phyloP scores from a whole-genome alignment of 1,140 invertebrate genomes.

The Procambarus virginalis region DNA sequence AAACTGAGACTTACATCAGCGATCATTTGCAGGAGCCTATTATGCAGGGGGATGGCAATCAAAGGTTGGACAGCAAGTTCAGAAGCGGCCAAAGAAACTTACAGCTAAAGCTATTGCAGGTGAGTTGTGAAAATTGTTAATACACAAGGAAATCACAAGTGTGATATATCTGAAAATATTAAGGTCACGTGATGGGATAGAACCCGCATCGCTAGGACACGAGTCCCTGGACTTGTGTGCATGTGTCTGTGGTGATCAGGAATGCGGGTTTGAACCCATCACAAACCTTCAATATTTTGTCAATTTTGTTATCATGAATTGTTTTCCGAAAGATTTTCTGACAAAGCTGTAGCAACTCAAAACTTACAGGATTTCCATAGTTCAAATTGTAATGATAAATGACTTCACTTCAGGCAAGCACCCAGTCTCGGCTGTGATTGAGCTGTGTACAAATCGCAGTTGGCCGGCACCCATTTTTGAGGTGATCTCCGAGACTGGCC shows the following conservation, averaged over 20 bases:
- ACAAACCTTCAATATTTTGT: no score
- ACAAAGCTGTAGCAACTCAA: neutral
- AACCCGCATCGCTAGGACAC: no score
- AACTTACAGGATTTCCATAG: neutral
- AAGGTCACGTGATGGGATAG: no score
- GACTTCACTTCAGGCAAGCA: conserved; percentile 82
- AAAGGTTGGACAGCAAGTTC: neutral
- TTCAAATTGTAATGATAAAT: neutral
- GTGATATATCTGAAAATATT: no score
- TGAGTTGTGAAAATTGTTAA: neutral
- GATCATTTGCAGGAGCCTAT: neutral
- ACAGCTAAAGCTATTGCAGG: neutral
- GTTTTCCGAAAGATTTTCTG: neutral
- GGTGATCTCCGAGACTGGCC: conserved; percentile 90
- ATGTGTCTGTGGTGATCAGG: no score
- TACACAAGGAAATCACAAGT: no score
- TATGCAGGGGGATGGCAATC: neutral
- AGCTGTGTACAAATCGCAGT: conserved; percentile 91
- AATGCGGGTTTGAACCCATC: no score
- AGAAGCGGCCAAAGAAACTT: neutral
- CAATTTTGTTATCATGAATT: neutral
- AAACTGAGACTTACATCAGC: neutral
- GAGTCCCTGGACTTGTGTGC: no score
- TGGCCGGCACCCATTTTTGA: conserved; percentile 89
- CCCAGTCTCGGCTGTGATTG: conserved; percentile 94